Percentiles rank a stretch among this genome's conserved stretches.
phyloP scores from a whole-genome alignment of 2,797 vertebrate species.

The Gallirallus australis region DNA sequence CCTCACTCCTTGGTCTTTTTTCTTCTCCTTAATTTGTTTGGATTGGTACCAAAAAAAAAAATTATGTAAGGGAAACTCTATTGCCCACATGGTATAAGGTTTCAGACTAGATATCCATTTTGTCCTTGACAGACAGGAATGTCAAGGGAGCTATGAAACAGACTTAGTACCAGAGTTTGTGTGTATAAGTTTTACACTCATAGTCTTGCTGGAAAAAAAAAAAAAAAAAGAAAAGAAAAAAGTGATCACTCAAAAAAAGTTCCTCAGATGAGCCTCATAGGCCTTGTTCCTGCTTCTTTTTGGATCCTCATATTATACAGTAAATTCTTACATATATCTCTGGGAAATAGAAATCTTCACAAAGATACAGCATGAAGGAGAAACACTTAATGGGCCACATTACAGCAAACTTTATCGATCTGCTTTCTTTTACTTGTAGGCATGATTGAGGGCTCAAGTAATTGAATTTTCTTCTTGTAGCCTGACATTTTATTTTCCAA shows the following conservation, averaged over 20 bases:
- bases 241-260: neutral
- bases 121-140: neutral
- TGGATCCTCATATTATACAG: neutral
- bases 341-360: conserved; percentile 69
- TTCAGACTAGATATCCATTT: conserved; percentile 1
- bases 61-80: neutral
- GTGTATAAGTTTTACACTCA: neutral
- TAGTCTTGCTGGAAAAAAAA: neutral
- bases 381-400: conserved; percentile 70
- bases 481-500: conserved; percentile 73
- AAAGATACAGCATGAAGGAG: conserved; percentile 67
- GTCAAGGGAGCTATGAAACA: neutral
- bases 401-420: conserved; percentile 70
- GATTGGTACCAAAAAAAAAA: neutral
- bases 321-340: conserved; percentile 30
- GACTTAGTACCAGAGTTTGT: neutral
- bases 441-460: conserved; percentile 76
- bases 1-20: neutral
- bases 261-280: neutral
- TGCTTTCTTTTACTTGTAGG: conserved; percentile 74
- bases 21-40: neutral
- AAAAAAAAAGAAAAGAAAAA: neutral
- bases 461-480: conserved; percentile 76
- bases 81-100: neutral
- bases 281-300: conserved; percentile 6